These are phyloP conservation scores for Trachelus tabidus DNA, from an alignment of 2,888 invertebrate genomes.

Conservation along the genomic window DNA sequence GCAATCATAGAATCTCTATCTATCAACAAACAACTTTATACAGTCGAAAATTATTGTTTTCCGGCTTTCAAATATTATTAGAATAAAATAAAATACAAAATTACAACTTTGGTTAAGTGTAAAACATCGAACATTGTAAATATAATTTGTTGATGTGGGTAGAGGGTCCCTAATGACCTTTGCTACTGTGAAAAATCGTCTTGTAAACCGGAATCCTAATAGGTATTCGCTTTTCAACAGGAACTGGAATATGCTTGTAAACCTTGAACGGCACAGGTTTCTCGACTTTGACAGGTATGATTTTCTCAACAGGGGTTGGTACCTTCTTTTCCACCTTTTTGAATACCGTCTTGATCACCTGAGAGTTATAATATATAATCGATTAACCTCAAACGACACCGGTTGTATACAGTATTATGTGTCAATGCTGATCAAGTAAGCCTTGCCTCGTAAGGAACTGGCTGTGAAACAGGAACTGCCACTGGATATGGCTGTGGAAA, in stretches of 20 bases:
- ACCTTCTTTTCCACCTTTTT: constrained; percentile 57
- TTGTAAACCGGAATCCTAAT: constrained; percentile 78
- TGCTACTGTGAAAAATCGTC: constrained; percentile 75
- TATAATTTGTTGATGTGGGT: not conserved
- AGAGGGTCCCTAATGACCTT: constrained; percentile 47
- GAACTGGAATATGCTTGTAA: constrained; percentile 73
- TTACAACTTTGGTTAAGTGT: not conserved
- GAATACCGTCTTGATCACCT: constrained; percentile 48
- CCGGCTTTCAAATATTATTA: not conserved
- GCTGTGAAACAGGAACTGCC: constrained; percentile 74
- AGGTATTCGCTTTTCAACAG: constrained; percentile 74
- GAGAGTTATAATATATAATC: constrained; percentile 8
- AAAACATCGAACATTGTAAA: not conserved
- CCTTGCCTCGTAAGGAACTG: constrained; percentile 58
- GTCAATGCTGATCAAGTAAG: not conserved
- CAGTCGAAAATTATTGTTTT: not conserved
- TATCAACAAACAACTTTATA: not conserved
- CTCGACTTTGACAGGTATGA: constrained; percentile 74
- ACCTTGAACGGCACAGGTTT: constrained; percentile 78
- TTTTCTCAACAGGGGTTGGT: constrained; percentile 75
- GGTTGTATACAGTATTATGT: not conserved
- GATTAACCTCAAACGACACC: not conserved
- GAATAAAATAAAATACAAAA: not conserved
- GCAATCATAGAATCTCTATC: not conserved
- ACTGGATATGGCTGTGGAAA: constrained; percentile 75